These are phyloP conservation scores for Limnephilus marmoratus DNA, from an alignment of 2,888 invertebrate species.

Conservation along the genomic window DNA sequence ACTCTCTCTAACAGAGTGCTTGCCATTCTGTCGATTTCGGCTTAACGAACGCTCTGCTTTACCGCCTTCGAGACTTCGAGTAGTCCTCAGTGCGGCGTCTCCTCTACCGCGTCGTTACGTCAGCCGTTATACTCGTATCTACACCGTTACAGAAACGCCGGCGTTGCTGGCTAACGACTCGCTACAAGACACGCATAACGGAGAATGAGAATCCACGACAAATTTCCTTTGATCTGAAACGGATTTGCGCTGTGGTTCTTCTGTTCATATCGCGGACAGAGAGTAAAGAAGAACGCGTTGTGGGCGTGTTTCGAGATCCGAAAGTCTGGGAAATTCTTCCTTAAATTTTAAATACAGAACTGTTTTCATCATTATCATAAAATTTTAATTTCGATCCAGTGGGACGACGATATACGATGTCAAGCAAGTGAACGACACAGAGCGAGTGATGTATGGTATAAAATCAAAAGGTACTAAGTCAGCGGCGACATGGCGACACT, in stretches of 20 bases:
- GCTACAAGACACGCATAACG: not conserved
- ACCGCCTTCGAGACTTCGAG: not conserved
- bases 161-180: not conserved
- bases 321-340: no score
- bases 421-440: no score
- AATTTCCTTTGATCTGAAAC: not conserved
- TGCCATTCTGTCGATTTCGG: slow-evolving; percentile 43
- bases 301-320: no score
- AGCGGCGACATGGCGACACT: no score
- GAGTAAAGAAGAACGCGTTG: not conserved
- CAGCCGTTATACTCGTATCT: not conserved
- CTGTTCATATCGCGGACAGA: not conserved
- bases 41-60: slow-evolving; percentile 44
- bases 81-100: slow-evolving; percentile 4
- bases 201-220: not conserved
- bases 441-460: no score
- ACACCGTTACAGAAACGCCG: not conserved
- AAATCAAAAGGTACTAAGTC: no score
- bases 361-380: no score
- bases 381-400: no score
- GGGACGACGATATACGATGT: no score
- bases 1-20: slow-evolving; percentile 6
- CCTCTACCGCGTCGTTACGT: not conserved
- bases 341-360: no score
- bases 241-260: not conserved